Evolutionary conservation across 2,888 invertebrate species (phyloP).

Genomic region (Scaptomyza polygonia): DNA sequence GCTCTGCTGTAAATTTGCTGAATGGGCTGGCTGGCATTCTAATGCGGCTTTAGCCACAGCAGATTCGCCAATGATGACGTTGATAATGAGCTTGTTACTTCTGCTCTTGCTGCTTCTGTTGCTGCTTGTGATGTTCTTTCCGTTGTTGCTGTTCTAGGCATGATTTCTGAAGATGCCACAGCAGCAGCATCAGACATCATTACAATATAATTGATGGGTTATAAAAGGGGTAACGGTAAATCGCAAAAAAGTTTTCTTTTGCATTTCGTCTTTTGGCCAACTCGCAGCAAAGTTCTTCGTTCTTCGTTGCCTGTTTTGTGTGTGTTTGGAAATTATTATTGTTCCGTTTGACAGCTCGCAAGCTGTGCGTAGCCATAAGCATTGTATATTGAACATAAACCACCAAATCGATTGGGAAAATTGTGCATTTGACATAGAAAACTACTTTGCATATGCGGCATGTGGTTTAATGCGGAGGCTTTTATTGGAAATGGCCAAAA

Average conservation of each 20-base stretch:
- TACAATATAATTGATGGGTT: conserved; percentile 82
- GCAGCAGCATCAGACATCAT: conserved; percentile 70
- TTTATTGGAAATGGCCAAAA: not conserved
- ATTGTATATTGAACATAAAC: conserved; percentile 44
- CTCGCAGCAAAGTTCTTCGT: conserved; percentile 20
- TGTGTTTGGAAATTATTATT: conserved; percentile 68
- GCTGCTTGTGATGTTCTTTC: conserved; percentile 7
- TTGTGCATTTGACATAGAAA: conserved; percentile 58
- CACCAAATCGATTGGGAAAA: conserved; percentile 53
- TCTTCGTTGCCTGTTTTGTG: conserved; percentile 28
- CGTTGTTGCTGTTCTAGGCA: conserved; percentile 36
- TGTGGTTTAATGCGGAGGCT: not conserved
- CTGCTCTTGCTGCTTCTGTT: conserved; percentile 10
- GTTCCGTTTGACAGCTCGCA: conserved; percentile 68
- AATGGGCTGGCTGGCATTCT: conserved; percentile 67
- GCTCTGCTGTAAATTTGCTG: conserved; percentile 51
- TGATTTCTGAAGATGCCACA: conserved; percentile 64
- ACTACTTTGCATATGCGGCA: conserved; percentile 48
- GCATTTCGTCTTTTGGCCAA: conserved; percentile 53
- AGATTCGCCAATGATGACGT: conserved; percentile 63
- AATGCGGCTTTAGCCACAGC: conserved; percentile 59
- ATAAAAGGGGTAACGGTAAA: conserved; percentile 79
- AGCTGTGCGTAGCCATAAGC: conserved; percentile 66
- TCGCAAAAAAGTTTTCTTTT: conserved; percentile 52
- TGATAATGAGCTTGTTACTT: conserved; percentile 71